Percentiles rank a stretch among this genome's conserved stretches.
Conservation (phyloP, 2,888 invertebrate species). For the Ophion costatus region DNA sequence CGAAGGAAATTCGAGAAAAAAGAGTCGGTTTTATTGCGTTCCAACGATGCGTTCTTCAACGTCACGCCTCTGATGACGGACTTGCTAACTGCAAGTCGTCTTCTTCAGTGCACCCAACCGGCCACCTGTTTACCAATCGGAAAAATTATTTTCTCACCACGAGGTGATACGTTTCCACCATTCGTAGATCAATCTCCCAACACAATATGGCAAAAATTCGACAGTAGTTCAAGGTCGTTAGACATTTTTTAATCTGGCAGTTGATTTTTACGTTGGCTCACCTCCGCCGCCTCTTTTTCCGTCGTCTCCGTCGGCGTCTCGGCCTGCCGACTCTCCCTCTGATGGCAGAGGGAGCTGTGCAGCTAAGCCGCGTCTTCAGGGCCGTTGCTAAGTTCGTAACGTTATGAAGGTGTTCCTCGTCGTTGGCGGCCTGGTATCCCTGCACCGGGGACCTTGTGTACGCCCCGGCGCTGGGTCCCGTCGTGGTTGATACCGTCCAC, state of each 20-base stretch:
- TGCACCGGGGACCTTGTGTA: conserved; percentile 82
- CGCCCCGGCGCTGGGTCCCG: conserved; percentile 83
- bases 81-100: too few species aligned
- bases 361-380: conserved; percentile 79
- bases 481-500: conserved; percentile 77
- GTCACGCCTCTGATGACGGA: too few species aligned
- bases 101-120: too few species aligned
- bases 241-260: neutral
- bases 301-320: conserved; percentile 81
- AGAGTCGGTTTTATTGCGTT: too few species aligned
- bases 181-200: too few species aligned
- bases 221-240: neutral
- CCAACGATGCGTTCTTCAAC: too few species aligned
- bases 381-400: conserved; percentile 80
- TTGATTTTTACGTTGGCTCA: conserved; percentile 69
- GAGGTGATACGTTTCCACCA: too few species aligned
- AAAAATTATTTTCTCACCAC: too few species aligned
- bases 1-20: too few species aligned
- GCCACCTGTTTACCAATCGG: too few species aligned
- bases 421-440: conserved; percentile 75
- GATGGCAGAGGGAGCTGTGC: conserved; percentile 78
- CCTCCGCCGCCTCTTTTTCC: conserved; percentile 83
- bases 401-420: conserved; percentile 36
- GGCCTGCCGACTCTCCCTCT: conserved; percentile 80
- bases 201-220: neutral